Evolutionary conservation across 1,140 invertebrate species (phyloP), one percentile per base, ranked within the genome.

Genomic region (Orussus abietinus): DNA sequence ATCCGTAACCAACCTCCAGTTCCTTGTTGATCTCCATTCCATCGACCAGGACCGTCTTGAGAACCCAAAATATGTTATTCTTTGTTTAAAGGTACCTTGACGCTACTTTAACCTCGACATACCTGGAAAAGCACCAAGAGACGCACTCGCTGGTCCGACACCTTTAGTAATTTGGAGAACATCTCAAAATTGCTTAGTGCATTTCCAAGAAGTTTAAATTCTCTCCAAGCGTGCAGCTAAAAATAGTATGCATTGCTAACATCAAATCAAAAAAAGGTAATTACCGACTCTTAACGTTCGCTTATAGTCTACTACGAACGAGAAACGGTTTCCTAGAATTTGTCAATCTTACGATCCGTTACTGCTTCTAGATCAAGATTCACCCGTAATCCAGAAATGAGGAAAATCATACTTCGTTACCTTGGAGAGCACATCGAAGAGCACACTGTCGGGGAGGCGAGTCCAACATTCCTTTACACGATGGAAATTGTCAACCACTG

Each of bases 91-190:
- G n/a, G n/a, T n/a, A n/a, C n/a, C n/a, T n/a, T n/a, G n/a, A n/a
- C n/a, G n/a, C n/a, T n/a, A n/a, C n/a, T n/a, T n/a, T 46, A 12
- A 45, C 38, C 15, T 31, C 18, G 1, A 53, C 17, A 38, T 68
- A 73, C 74, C 78, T 84, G 71, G 11, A 61, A 61, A 47, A 38
- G 20, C 28, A 32, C 29, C 5, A 41, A 34, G 6, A 11, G 11
- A 49, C 6, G 22, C 22, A 25, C n/a, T n/a, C n/a, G n/a, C n/a
- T n/a, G n/a, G n/a, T n/a, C n/a, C n/a, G n/a, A n/a, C n/a, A n/a
- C n/a, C n/a, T n/a, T n/a, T n/a, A n/a, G n/a, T n/a, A n/a, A n/a
- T n/a, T n/a, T n/a, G n/a, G n/a, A n/a, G n/a, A n/a, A n/a, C n/a
- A n/a, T n/a, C n/a, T n/a, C n/a, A n/a, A n/a, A n/a, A n/a, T n/a